These are phyloP conservation scores for Conomelus anceps DNA, from an alignment of 2,888 invertebrate species.

Conservation along the genomic window DNA sequence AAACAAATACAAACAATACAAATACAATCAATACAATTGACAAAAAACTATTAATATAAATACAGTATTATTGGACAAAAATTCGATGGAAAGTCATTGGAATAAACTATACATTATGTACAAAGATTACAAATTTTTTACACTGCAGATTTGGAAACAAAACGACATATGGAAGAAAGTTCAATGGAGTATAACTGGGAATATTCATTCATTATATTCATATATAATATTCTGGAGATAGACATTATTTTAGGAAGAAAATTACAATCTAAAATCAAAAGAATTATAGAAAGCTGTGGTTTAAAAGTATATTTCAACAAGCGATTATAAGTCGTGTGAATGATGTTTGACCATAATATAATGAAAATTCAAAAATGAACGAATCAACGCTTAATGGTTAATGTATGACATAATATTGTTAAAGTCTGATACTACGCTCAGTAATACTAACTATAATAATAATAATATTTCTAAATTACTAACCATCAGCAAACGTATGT, in stretches of 20 bases:
- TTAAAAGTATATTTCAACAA: too few relatives aligned
- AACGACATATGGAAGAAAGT: not conserved
- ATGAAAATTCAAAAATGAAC: too few relatives aligned
- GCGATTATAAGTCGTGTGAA: too few relatives aligned
- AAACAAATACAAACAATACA: too few relatives aligned
- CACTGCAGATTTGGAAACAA: not conserved
- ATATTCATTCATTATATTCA: not conserved
- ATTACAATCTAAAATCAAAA: not conserved
- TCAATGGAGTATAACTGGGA: not conserved
- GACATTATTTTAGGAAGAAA: not conserved
- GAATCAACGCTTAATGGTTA: too few relatives aligned
- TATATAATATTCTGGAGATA: not conserved
- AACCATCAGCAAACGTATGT: too few relatives aligned
- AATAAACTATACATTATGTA: not conserved
- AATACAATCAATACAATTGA: not conserved
- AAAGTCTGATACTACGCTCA: too few relatives aligned
- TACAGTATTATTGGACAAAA: not conserved
- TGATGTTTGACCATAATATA: too few relatives aligned
- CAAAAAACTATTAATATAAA: not conserved
- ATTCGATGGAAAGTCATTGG: not conserved
- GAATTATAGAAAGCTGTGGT: not conserved
- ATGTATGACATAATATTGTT: too few relatives aligned
- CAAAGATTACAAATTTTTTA: not conserved
- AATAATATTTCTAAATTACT: too few relatives aligned
- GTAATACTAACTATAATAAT: too few relatives aligned